These are phyloP conservation scores for Crepidodera aurea DNA, from an alignment of 2,888 invertebrate genomes.

Conservation along the genomic window DNA sequence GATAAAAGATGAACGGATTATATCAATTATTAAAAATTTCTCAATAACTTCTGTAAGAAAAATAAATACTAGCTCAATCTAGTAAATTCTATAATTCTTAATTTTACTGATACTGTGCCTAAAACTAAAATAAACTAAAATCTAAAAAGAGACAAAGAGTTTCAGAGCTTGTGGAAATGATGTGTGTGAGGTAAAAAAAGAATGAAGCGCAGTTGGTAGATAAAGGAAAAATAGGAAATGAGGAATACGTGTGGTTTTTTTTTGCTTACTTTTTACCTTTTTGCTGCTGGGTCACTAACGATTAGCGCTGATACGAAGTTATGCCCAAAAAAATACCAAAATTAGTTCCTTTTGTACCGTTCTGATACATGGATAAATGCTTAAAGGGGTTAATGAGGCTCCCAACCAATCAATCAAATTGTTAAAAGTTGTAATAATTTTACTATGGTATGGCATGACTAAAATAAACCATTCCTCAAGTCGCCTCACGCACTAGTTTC, in stretches of 20 bases:
- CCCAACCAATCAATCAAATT: too few relatives aligned
- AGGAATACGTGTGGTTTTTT: conserved; percentile 17
- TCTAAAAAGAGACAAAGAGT: conserved; percentile 30
- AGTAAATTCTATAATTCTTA: neutral
- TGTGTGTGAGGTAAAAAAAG: conserved; percentile 32
- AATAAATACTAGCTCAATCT: neutral
- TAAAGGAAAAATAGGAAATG: conserved; percentile 22
- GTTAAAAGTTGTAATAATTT: too few relatives aligned
- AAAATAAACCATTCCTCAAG: too few relatives aligned
- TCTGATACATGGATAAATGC: neutral
- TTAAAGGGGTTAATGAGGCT: too few relatives aligned
- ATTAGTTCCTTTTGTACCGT: neutral
- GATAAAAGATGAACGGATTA: too few relatives aligned
- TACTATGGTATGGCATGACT: too few relatives aligned
- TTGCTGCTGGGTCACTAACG: conserved; percentile 21
- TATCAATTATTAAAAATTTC: too few relatives aligned
- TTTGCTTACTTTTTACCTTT: conserved; percentile 21
- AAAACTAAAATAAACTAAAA: conserved; percentile 30
- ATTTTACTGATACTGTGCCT: conserved; percentile 33
- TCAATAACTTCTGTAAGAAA: neutral
- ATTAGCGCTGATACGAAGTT: conserved; percentile 14
- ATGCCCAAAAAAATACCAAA: conserved; percentile 11
- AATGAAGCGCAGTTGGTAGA: conserved; percentile 23
- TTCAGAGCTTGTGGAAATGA: conserved; percentile 40
- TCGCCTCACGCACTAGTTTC: too few relatives aligned